Conservation (phyloP, 2,888 invertebrate species). For the Parnassius apollo region DNA sequence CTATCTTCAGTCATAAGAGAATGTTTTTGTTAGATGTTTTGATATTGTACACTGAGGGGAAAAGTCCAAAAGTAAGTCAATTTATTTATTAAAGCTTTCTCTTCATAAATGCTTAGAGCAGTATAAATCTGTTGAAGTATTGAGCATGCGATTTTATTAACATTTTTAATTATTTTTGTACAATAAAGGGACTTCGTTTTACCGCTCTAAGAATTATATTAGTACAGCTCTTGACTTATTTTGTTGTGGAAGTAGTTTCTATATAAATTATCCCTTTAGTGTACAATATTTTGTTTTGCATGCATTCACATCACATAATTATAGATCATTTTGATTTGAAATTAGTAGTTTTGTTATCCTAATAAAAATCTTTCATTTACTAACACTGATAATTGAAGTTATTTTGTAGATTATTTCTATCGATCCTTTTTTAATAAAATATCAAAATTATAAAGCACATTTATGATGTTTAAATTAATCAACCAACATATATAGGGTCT, state of each 20-base stretch:
- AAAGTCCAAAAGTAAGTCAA: conserved; percentile 70
- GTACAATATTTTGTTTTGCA: conserved; percentile 68
- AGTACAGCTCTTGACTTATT: conserved; percentile 30
- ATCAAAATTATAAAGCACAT: too few relatives aligned
- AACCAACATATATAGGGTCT: too few relatives aligned
- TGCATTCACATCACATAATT: conserved; percentile 39
- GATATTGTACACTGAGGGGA: conserved; percentile 80
- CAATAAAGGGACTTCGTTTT: conserved; percentile 74
- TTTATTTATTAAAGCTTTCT: conserved; percentile 58
- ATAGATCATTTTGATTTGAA: not conserved
- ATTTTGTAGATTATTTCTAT: too few relatives aligned
- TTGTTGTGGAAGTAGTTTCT: conserved; percentile 28
- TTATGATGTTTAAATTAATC: too few relatives aligned
- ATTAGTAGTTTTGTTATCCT: too few relatives aligned
- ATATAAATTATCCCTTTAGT: conserved; percentile 72
- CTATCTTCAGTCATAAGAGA: not conserved
- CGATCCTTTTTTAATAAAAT: too few relatives aligned
- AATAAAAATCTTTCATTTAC: too few relatives aligned
- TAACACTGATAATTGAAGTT: too few relatives aligned
- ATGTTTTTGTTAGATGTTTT: conserved; percentile 14
- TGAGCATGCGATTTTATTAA: conserved; percentile 60
- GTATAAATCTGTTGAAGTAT: conserved; percentile 48
- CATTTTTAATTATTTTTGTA: conserved; percentile 51
- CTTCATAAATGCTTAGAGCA: conserved; percentile 66
- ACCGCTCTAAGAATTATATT: conserved; percentile 69